Base-by-base conservation (phyloP, 2,113 vertebrate genomes). In the Melanostigma gelatinosum region DNA sequence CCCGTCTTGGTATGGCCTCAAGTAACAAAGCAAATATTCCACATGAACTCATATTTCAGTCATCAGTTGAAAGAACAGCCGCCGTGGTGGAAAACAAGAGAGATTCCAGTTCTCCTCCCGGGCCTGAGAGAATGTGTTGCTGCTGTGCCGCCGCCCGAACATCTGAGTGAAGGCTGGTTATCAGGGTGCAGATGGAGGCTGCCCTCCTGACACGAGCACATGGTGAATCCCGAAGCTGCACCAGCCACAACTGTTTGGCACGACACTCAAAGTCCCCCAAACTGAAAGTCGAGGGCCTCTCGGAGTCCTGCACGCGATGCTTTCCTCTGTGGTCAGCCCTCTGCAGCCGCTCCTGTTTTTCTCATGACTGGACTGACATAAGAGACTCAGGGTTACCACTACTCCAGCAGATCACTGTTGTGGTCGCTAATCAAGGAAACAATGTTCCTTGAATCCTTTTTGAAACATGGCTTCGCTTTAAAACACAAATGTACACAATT, bases 141-240 rank as follows among this genome's bases (percentile, higher is more conserved):
- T 85, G 72, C 82, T 85, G 72, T 85, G n/a, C 44, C 48, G 74
- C 34, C 46, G 16, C 87, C 50, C 20, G 4, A 34, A 82, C 71
- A 85, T 65, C 75, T 77, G 82, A 91, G 74, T 70, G 82, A 84
- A 68, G 89, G 52, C 52, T 63, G 74, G 68, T 75, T 65, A 68
- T 92, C 84, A 78, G 22, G 3, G 75, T n/a, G 83, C 93, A 91
- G 85, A 91, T 88, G 91, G 89, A 77, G 36, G 87, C 61, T 87
- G 86, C 88, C 91, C 87, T 88, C 72, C 50, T 83, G 86, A 91
- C 88, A 87, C 83, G 16, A 52, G 38, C 63, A 48, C 62, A 48
- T 0, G 15, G 40, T 5, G 29, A 65, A 54, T 62, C 38, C 27
- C 55, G 3, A 16, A 13, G 18, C 36, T 60, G 60, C 10, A 0